phyloP scores from a whole-genome alignment of 1,140 invertebrate genomes.

The Listronotus oregonensis region DNA sequence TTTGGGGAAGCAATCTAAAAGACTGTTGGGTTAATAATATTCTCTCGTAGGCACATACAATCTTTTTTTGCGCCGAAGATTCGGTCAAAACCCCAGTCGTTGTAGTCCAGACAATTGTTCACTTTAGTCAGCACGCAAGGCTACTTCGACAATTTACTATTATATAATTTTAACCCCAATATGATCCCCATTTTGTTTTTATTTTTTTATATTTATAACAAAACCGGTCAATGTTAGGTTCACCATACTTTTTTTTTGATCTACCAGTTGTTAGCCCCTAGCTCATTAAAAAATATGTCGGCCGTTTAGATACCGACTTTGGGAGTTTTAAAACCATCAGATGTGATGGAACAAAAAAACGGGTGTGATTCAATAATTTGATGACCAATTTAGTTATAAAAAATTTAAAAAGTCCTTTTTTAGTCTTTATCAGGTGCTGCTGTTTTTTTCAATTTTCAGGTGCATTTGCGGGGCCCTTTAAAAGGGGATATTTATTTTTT shows the following conservation, averaged over 20 bases:
- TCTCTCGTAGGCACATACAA: slow-evolving; percentile 42
- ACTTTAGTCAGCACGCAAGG: slow-evolving; percentile 25
- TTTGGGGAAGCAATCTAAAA: slow-evolving; percentile 48
- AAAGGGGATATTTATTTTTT: slow-evolving; percentile 2
- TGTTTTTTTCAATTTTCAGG: slow-evolving; percentile 37
- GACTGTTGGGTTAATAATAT: slow-evolving; percentile 45
- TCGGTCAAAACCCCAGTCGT: slow-evolving; percentile 43
- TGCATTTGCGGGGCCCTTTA: slow-evolving; percentile 29
- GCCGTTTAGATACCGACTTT: slow-evolving; percentile 30
- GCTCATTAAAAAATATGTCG: slow-evolving; percentile 50
- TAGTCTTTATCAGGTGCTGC: slow-evolving; percentile 45
- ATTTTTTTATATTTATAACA: slow-evolving; percentile 45
- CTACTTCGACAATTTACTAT: slow-evolving; percentile 40
- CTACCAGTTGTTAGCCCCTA: slow-evolving; percentile 56
- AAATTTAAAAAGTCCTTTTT: slow-evolving; percentile 44
- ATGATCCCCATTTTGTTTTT: slow-evolving; percentile 56
- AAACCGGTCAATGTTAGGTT: slow-evolving; percentile 39
- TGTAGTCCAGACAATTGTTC: slow-evolving; percentile 19
- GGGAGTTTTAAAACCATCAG: slow-evolving; percentile 43
- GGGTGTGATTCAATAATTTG: slow-evolving; percentile 57
- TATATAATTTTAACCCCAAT: slow-evolving; percentile 48
- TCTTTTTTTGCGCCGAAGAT: slow-evolving; percentile 34
- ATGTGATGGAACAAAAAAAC: slow-evolving; percentile 53
- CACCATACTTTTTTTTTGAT: slow-evolving; percentile 39
- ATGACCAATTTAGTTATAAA: slow-evolving; percentile 56